phyloP scores from a whole-genome alignment of 2,888 invertebrate species.

The Caenorhabditis sp. region DNA sequence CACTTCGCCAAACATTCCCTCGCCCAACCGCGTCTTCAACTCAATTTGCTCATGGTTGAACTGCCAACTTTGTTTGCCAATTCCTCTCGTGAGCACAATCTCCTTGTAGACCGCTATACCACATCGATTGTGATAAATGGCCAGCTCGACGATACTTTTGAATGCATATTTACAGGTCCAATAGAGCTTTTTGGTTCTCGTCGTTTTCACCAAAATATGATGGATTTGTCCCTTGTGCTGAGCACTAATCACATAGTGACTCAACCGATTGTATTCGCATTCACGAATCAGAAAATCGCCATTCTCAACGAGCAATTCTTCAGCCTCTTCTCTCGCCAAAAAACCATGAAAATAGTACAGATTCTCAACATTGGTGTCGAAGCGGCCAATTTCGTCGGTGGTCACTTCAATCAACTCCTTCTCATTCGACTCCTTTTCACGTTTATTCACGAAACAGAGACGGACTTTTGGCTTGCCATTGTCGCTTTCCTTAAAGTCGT shows the following conservation, averaged over 20 bases:
- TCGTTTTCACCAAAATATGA: conserved; percentile 44
- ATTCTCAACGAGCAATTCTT: conserved; percentile 33
- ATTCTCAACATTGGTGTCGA: conserved; percentile 43
- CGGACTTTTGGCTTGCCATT: too few relatives aligned
- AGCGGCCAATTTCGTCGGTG: conserved; percentile 41
- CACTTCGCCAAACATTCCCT: conserved; percentile 43
- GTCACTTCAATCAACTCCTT: conserved; percentile 13
- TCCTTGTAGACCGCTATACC: conserved; percentile 21
- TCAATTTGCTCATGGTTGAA: conserved; percentile 49
- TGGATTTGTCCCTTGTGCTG: conserved; percentile 13
- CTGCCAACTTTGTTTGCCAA: conserved; percentile 42
- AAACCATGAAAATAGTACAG: conserved; percentile 48
- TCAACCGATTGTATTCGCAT: conserved; percentile 27
- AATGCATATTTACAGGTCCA: conserved; percentile 50
- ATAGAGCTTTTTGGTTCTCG: conserved; percentile 46
- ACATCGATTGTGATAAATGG: conserved; percentile 42
- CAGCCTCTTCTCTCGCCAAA: conserved; percentile 40
- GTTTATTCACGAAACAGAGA: too few relatives aligned
- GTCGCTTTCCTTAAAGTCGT: too few relatives aligned
- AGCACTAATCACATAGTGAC: conserved; percentile 40
- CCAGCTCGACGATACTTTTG: conserved; percentile 44
- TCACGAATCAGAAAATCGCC: conserved; percentile 52
- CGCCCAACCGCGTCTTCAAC: conserved; percentile 33
- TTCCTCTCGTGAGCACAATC: conserved; percentile 17
- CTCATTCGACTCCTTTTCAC: too few relatives aligned